Evolutionary conservation across 1,140 invertebrate species (phyloP).

Genomic region (Hesperophylax magnus): DNA sequence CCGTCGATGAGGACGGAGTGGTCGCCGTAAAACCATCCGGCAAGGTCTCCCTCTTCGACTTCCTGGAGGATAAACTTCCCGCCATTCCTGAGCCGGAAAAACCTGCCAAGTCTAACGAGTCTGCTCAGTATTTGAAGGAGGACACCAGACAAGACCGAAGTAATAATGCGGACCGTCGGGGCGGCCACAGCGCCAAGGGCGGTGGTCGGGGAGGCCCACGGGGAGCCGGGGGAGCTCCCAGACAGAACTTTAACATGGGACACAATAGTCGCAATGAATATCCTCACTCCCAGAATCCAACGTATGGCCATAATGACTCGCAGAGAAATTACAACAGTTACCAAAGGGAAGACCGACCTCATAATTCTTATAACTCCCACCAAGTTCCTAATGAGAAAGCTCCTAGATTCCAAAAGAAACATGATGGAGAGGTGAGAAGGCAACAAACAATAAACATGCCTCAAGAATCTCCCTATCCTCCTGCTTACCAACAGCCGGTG

Average conservation of each 20-base stretch:
- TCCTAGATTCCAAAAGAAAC: slow-evolving; percentile 69
- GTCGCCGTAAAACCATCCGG: slow-evolving; percentile 81
- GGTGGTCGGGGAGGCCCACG: slow-evolving; percentile 46
- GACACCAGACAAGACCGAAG: slow-evolving; percentile 49
- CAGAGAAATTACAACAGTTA: slow-evolving; percentile 54
- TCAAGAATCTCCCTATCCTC: slow-evolving; percentile 49
- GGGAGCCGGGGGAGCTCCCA: neutral
- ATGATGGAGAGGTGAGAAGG: slow-evolving; percentile 68
- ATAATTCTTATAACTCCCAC: slow-evolving; percentile 54
- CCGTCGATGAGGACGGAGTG: slow-evolving; percentile 74
- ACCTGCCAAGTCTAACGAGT: slow-evolving; percentile 45
- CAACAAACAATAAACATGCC: slow-evolving; percentile 57
- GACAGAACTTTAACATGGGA: slow-evolving; percentile 13
- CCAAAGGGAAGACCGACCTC: slow-evolving; percentile 49
- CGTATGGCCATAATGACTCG: slow-evolving; percentile 47
- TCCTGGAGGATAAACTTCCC: slow-evolving; percentile 87
- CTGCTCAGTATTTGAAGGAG: slow-evolving; percentile 41
- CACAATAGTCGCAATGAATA: slow-evolving; percentile 40
- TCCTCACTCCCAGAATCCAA: slow-evolving; percentile 34
- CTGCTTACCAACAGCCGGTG: slow-evolving; percentile 55
- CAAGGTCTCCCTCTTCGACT: slow-evolving; percentile 90
- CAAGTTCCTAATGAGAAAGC: slow-evolving; percentile 66
- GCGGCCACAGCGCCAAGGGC: slow-evolving; percentile 39
- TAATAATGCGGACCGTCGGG: slow-evolving; percentile 42
- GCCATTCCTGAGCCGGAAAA: slow-evolving; percentile 69